Conservation (phyloP, 2,113 vertebrate species). For the Microcebus murinus region DNA sequence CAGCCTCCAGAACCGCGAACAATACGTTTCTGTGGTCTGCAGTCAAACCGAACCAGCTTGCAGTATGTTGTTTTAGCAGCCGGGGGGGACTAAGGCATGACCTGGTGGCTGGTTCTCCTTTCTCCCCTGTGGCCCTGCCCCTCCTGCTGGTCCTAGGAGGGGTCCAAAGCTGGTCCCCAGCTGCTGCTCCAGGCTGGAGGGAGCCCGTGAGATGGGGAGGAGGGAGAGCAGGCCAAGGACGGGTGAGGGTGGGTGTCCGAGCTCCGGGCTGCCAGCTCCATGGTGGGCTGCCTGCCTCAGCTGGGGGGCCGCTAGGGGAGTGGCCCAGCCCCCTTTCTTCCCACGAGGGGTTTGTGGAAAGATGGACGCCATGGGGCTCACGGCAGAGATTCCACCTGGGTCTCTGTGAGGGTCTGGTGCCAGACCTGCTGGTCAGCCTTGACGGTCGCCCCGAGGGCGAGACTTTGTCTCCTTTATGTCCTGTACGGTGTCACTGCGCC, state of each 20-base stretch:
- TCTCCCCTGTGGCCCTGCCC: fast-evolving
- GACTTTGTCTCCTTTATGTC: not conserved
- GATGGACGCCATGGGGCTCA: fast-evolving
- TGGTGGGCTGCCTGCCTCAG: fast-evolving
- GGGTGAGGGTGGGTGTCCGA: fast-evolving
- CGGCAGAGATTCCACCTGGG: fast-evolving
- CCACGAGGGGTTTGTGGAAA: not conserved
- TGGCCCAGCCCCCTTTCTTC: not conserved
- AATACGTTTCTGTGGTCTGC: fast-evolving
- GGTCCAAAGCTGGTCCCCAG: fast-evolving
- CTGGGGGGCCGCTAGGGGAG: too few species aligned
- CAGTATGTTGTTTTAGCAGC: too few species aligned
- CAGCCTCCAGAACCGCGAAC: too few species aligned
- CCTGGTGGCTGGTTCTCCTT: not conserved
- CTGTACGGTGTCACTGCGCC: fast-evolving
- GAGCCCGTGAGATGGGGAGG: too few species aligned
- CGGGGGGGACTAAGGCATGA: fast-evolving
- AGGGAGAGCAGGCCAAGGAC: not conserved
- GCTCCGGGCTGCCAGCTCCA: not conserved
- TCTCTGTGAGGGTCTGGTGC: not conserved
- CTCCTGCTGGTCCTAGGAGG: not conserved
- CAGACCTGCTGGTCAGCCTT: not conserved
- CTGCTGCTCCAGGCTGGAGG: not conserved
- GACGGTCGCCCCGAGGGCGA: fast-evolving
- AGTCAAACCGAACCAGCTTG: too few species aligned